phyloP scores from a whole-genome alignment of 2,888 invertebrate genomes.

The Diarsia mendica region DNA sequence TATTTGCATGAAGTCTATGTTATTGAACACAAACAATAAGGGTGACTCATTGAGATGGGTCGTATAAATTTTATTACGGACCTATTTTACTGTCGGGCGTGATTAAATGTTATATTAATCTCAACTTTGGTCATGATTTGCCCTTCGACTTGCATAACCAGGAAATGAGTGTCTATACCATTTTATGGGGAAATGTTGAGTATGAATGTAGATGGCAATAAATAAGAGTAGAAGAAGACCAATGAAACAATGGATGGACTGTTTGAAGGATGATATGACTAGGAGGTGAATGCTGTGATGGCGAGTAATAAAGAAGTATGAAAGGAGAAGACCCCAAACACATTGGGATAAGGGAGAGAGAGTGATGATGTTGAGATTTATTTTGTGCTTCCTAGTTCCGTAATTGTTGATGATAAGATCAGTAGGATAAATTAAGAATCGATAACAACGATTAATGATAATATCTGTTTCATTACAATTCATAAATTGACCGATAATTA shows the following conservation, averaged over 20 bases:
- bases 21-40: constrained; percentile 18
- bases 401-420: neutral
- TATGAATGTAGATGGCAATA: too few species aligned
- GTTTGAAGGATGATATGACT: too few species aligned
- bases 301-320: too few species aligned
- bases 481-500: constrained; percentile 17
- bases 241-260: too few species aligned
- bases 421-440: neutral
- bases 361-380: neutral
- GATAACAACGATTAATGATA: neutral
- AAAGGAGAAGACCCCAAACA: too few species aligned
- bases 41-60: constrained; percentile 23
- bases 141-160: neutral
- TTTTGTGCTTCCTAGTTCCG: neutral
- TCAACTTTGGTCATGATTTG: neutral
- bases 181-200: neutral
- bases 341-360: too few species aligned
- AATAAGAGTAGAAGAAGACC: too few species aligned
- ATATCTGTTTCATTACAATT: neutral
- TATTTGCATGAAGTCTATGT: constrained; percentile 33
- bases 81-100: constrained; percentile 3
- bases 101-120: constrained; percentile 23
- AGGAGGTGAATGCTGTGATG: too few species aligned
- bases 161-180: neutral
- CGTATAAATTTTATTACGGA: constrained; percentile 39